Percentiles rank a stretch among this genome's conserved stretches.
These are phyloP conservation scores for Propithecus deckenii DNA, from an alignment of 2,797 vertebrate species.

Conservation along the genomic window DNA sequence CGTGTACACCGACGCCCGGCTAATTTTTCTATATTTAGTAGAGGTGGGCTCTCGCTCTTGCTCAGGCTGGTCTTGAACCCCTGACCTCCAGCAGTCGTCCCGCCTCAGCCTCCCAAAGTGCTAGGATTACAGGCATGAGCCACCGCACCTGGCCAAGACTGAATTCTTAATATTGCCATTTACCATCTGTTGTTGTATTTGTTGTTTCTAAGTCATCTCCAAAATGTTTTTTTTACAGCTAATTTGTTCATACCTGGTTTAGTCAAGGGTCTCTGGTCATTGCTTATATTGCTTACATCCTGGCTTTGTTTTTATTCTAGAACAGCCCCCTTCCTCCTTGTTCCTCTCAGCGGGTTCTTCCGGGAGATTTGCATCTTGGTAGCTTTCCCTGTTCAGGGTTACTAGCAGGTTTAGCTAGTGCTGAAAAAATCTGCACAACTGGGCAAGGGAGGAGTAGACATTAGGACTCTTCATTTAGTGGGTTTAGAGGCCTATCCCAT, in stretches of 20 bases:
- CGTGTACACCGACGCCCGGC: no score
- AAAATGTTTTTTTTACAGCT: background rate
- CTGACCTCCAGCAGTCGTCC: background rate
- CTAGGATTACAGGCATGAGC: no score
- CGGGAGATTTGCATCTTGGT: background rate
- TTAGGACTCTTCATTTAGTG: background rate
- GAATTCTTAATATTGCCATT: background rate
- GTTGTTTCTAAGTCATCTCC: background rate
- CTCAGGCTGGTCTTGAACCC: background rate
- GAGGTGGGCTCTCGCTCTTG: background rate
- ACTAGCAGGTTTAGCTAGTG: background rate
- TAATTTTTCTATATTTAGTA: no score
- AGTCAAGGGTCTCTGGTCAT: background rate
- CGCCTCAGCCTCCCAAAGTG: background rate
- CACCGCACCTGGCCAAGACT: background rate
- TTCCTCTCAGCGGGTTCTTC: background rate
- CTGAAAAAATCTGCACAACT: background rate
- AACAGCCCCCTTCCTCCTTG: accelerated
- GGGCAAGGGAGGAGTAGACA: background rate
- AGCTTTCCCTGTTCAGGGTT: background rate
- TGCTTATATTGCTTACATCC: no score
- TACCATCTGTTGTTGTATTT: background rate
- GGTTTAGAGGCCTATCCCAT: background rate
- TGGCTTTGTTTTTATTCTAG: background rate
- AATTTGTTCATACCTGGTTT: background rate